Evolutionary conservation across 2,797 vertebrate genomes (phyloP), one percentile per base, ranked within the genome.

Genomic region (Centropyge bicolor): DNA sequence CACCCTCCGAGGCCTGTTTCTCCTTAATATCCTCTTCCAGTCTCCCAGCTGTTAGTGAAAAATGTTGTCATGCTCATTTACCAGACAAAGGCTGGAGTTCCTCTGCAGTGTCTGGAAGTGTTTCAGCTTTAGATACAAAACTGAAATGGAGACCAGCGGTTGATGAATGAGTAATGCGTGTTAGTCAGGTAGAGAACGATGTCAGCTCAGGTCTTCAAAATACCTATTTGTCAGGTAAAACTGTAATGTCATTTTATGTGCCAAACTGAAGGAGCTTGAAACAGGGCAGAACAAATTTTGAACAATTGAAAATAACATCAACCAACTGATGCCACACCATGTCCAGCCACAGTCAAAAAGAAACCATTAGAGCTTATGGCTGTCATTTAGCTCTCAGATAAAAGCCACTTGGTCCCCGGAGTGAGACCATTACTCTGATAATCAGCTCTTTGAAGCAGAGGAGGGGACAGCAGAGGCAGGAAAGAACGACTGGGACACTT

Each of bases 361-460:
- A 52, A 16, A 3, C 41, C 64, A 80, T 87, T 78, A 81, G 70
- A 63, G 81, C 55, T 72, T 72, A 75, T 46, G 68, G 64, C 71
- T 66, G 56, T 86, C 78, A 77, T 88, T 85, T 63, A 81, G 62
- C 56, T 55, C 68, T 73, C 61, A 83, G 82, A 92, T 89, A 87
- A 91, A 93, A 91, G 85, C 66, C 48, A 59, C 51, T 6, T 56
- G 61, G 80, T 59, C 62, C 74, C 79, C 64, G 2, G 78, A 88
- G 77, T 79, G 17, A 66, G 91, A 78, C 78, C 73, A 82, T 91
- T 89, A 90, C 79, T 78, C 76, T 87, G 80, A 88, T 86, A 63
- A 87, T 61, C 55, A 52, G 35, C 77, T 88, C 94, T 94, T 95
- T 94, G 93, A 95, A 93, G 93, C 71, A 46, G 19, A 59, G 79